Evolutionary conservation across 1,140 invertebrate species (phyloP).

Genomic region (Aplysia californica): DNA sequence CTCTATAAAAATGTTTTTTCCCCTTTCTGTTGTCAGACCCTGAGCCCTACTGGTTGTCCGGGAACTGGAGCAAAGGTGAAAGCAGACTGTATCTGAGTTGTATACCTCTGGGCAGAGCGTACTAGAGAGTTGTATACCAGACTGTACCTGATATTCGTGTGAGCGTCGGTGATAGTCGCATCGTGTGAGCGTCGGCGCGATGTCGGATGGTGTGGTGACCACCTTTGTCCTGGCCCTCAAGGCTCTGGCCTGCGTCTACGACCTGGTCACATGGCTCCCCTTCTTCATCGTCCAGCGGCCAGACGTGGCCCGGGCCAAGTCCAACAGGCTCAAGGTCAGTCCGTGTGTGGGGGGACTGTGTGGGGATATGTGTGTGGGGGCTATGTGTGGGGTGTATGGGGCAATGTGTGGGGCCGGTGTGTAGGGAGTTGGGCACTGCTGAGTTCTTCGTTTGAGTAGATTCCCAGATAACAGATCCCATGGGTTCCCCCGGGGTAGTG

Average conservation of each 20-base stretch:
- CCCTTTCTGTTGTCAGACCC: no score
- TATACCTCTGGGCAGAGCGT: no score
- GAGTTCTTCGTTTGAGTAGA: no score
- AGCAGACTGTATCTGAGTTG: no score
- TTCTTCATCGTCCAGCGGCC: slow-evolving; percentile 45
- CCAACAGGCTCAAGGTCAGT: slow-evolving; percentile 43
- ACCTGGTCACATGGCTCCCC: slow-evolving; percentile 41
- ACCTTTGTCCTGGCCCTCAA: slow-evolving; percentile 35
- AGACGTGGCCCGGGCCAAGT: slow-evolving; percentile 29
- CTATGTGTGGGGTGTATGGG: neutral
- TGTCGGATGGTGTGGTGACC: slow-evolving; percentile 35
- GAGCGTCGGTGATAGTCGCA: neutral
- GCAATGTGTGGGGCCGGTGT: no score
- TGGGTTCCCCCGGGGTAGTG: no score
- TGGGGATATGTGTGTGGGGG: neutral
- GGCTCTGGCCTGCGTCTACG: slow-evolving; percentile 37
- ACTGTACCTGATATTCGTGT: neutral
- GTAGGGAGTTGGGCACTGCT: no score
- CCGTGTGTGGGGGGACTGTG: neutral
- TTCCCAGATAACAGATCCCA: no score
- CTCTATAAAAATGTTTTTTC: no score
- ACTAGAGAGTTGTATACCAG: no score
- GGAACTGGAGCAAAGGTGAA: no score
- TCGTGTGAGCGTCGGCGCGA: neutral
- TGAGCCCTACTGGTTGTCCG: no score